A percentile compares a stretch with the other conserved stretches of the same genome.
phyloP scores from a whole-genome alignment of 1,140 invertebrate species.

The Drosophila pachea region DNA sequence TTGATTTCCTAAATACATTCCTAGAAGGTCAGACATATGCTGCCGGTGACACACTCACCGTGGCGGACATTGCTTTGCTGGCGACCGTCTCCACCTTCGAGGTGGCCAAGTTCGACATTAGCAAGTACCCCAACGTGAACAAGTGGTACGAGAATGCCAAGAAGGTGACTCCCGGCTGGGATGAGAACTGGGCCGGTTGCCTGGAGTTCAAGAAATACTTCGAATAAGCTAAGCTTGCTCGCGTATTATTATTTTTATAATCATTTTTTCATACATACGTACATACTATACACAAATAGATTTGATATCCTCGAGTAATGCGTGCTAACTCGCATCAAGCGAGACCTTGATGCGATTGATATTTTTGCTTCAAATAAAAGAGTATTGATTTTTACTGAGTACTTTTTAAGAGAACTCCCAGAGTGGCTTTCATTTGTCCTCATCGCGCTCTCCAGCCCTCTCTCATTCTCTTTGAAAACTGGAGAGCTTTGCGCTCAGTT shows the following conservation, averaged over 20 bases:
- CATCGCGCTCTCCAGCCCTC: not conserved
- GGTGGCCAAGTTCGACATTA: constrained; percentile 83
- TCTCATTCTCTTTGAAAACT: not conserved
- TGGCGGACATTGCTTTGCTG: constrained; percentile 85
- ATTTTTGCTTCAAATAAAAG: constrained; percentile 28
- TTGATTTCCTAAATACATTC: constrained; percentile 85
- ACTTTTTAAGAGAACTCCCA: constrained; percentile 21
- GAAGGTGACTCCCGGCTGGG: constrained; percentile 85
- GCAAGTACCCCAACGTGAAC: constrained; percentile 84
- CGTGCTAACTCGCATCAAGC: constrained; percentile 25
- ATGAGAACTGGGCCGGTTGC: constrained; percentile 83
- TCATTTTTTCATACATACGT: constrained; percentile 29
- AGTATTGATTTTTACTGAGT: constrained; percentile 45
- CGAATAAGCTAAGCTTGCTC: constrained; percentile 50
- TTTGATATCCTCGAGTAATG: constrained; percentile 23
- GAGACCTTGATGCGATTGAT: constrained; percentile 5
- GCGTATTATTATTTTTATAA: constrained; percentile 12
- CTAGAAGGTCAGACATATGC: constrained; percentile 83
- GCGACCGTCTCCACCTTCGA: constrained; percentile 84
- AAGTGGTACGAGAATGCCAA: constrained; percentile 86
- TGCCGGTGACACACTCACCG: constrained; percentile 84
- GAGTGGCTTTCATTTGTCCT: not conserved
- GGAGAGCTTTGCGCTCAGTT: not conserved
- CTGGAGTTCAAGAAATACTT: constrained; percentile 80
- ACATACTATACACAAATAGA: constrained; percentile 17